Conservation (phyloP, 2,888 invertebrate species). For the Atrina japonica region DNA sequence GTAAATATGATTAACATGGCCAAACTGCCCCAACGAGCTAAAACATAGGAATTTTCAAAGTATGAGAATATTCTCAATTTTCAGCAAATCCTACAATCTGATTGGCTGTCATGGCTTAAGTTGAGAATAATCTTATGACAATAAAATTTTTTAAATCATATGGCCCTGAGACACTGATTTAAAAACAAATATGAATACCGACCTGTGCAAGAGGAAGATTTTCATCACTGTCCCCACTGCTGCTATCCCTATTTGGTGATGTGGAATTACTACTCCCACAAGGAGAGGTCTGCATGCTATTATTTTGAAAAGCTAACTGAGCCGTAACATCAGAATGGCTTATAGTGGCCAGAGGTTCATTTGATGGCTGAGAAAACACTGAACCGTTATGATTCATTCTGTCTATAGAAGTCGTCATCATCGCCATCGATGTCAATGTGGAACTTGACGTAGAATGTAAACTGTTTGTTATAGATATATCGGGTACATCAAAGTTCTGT, state of each 20-base stretch:
- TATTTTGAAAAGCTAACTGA: conserved; percentile 66
- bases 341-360: conserved; percentile 51
- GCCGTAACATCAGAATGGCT: conserved; percentile 63
- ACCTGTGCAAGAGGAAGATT: conserved; percentile 79
- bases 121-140: too few species aligned
- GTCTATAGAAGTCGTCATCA: conserved; percentile 24
- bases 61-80: too few species aligned
- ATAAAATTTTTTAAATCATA: too few species aligned
- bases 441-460: conserved; percentile 40
- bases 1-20: too few species aligned
- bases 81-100: too few species aligned
- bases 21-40: too few species aligned
- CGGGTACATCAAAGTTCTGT: conserved; percentile 78
- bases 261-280: conserved; percentile 66
- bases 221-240: conserved; percentile 94
- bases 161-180: too few species aligned
- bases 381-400: conserved; percentile 17
- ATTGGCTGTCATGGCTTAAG: too few species aligned
- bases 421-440: conserved; percentile 19
- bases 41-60: too few species aligned
- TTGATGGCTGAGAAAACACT: not conserved
- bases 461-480: conserved; percentile 72
- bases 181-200: too few species aligned
- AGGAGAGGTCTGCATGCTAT: conserved; percentile 48
- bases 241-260: conserved; percentile 86